Evolutionary conservation across 2,888 invertebrate species (phyloP), one percentile per base, ranked within the genome.

Genomic region (Athalia cordata): DNA sequence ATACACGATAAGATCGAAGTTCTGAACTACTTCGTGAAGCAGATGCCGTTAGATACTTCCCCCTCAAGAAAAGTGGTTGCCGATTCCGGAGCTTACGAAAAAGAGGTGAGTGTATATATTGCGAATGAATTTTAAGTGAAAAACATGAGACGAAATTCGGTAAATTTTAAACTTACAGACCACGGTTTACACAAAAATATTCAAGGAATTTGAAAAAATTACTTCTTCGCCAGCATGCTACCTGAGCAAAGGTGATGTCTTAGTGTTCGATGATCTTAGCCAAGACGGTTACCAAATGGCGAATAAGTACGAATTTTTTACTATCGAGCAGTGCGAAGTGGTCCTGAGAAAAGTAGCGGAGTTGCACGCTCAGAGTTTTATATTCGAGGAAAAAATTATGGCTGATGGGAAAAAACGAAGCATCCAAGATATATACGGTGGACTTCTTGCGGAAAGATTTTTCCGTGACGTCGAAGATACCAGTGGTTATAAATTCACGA

Each of bases 321-420:
- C 68, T 61, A 11, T 61, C 67, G 61, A 11, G 61, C n/a, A 59
- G 50, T 29, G 62, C 11, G 68, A 70, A 49, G 49, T 6, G 2
- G 62, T 61, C 9, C 68, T 68, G 57, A 6, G 57, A 77, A 45
- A 77, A 9, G 49, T 49, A 5, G 15, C 7, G 49, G 50, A 65
- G 15, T 29, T 76, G 5, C 29, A 66, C 11, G 55, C 50, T 6
- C 29, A 11, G 15, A 65, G 8, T 4, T 8, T 13, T 2, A n/a
- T 67, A 15, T 13, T 15, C 7, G 62, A n/a, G 62, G 62, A 62
- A 29, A n/a, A 62, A 29, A 3, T 62, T 8, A 29, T 5, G 62
- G 15, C 13, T 13, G 62, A 62, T 29, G 62, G 62, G 3, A n/a
- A 13, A 4, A 62, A n/a, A 8, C 29, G 62, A 62, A 62, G 4